These are phyloP conservation scores for Muscicapa striata DNA, from an alignment of 2,797 vertebrate genomes.

Conservation along the genomic window DNA sequence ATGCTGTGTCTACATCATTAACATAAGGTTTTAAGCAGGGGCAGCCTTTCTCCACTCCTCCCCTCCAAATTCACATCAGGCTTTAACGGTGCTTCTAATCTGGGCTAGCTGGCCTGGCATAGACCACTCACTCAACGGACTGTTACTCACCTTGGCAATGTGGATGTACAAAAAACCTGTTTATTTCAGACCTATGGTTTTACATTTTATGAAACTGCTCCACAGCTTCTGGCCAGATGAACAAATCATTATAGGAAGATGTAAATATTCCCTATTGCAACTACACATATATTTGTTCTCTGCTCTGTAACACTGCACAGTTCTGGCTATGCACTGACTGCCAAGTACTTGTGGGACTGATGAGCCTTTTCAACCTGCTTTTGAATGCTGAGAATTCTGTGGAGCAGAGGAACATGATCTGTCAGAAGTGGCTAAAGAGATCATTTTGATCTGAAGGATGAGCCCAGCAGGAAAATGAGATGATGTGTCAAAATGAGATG, in stretches of 20 bases:
- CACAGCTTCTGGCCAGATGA: background rate
- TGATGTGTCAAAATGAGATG: background rate
- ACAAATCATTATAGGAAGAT: background rate
- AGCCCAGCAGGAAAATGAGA: background rate
- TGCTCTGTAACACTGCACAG: background rate
- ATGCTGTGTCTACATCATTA: background rate
- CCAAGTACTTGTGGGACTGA: background rate
- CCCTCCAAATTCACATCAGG: background rate
- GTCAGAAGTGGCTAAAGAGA: background rate
- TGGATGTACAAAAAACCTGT: fast-evolving
- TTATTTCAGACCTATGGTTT: background rate
- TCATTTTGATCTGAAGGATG: background rate
- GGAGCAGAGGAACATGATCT: background rate
- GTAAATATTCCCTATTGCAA: background rate
- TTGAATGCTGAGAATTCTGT: background rate
- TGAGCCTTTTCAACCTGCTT: background rate
- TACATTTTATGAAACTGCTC: background rate
- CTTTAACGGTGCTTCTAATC: background rate
- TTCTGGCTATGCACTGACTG: background rate
- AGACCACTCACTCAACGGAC: background rate
- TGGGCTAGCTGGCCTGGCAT: background rate
- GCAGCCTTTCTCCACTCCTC: background rate
- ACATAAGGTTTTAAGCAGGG: background rate
- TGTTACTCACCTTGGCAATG: background rate
- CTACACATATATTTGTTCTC: background rate